Base-by-base conservation (phyloP, 2,113 vertebrate species). In the Syngnathoides biaculeatus region DNA sequence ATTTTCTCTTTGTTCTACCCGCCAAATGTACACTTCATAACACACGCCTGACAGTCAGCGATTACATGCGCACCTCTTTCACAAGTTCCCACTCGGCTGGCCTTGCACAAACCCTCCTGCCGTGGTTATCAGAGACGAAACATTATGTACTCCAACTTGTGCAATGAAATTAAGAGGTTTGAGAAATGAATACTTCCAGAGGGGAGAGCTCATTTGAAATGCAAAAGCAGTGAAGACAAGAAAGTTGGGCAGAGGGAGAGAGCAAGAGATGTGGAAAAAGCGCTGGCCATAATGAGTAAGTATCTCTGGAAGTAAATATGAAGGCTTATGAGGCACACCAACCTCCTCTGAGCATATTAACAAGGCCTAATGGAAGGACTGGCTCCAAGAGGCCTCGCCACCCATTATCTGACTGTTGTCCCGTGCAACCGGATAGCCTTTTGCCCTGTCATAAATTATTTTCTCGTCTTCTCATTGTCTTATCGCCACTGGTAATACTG, bases 351-450 rank as follows among this genome's bases (percentile, higher is more conserved):
- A 91, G 82, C 85, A 73, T 90, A 90, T 92, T 92, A 93, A 87
- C 84, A 73, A 84, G 87, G 89, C 86, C 79, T 92, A 93, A 93
- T 93, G 92, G 90, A 90, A 85, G 81, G 71, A 71, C 86, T 89
- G 91, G 88, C 92, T 92, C 87, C 90, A 81, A 42, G 63, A 84
- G 86, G 73, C 87, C 79, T 82, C 74, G 65, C 85, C 81, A 84
- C 91, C 90, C 86, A 93, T 93, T 92, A 93, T 91, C 86, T 84
- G 81, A 86, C 88, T 79, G 88, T 88, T 88, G 85, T 84, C 80
- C 80, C 1, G 67, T 72, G 71, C 86, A 87, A 84, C 84, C 75
- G 56, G 73, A 83, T 77, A 69, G 80, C 84, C 80, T 79, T 71
- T 17, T 39, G 19, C 78, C 61, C 78, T 87, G 63, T 15, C 87